Percentiles rank a stretch among this genome's conserved stretches.
phyloP scores from a whole-genome alignment of 1,140 invertebrate genomes.

The Monomorium pharaonis region DNA sequence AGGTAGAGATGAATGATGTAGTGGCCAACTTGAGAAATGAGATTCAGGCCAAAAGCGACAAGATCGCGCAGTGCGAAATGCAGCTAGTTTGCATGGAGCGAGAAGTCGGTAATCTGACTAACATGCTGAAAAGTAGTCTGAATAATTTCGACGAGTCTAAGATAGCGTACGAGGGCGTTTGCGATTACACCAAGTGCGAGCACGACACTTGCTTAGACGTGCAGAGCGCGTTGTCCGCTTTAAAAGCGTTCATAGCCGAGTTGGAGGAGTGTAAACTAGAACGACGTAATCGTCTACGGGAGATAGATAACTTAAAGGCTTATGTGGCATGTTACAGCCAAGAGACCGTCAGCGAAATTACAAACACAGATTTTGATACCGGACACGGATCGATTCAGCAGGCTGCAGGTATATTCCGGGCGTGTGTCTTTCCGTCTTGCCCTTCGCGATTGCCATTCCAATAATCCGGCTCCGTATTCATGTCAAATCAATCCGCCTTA shows the following conservation, averaged over 20 bases:
- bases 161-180: slow-evolving; percentile 45
- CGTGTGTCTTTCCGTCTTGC: background rate
- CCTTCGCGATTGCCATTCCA: background rate
- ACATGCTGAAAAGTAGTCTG: slow-evolving; percentile 66
- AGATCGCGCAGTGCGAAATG: slow-evolving; percentile 64
- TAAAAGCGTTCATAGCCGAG: slow-evolving; percentile 57
- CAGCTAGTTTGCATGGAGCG: slow-evolving; percentile 61
- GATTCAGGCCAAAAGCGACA: slow-evolving; percentile 61
- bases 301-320: slow-evolving; percentile 62
- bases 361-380: slow-evolving; percentile 47
- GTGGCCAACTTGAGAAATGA: slow-evolving; percentile 59
- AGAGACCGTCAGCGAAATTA: slow-evolving; percentile 26
- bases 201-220: slow-evolving; percentile 61
- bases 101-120: slow-evolving; percentile 64
- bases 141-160: slow-evolving; percentile 64
- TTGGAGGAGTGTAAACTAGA: slow-evolving; percentile 67
- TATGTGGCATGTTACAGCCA: slow-evolving; percentile 43
- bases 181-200: slow-evolving; percentile 40
- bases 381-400: slow-evolving; percentile 8
- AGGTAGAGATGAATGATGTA: slow-evolving; percentile 57
- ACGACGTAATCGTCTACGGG: slow-evolving; percentile 54
- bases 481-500: background rate
- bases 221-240: slow-evolving; percentile 53
- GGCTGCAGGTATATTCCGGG: slow-evolving; percentile 2
- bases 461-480: background rate